Evolutionary conservation across 2,888 invertebrate species (phyloP), one percentile per base, ranked within the genome.

Genomic region (Thecocarcelia acutangulata): DNA sequence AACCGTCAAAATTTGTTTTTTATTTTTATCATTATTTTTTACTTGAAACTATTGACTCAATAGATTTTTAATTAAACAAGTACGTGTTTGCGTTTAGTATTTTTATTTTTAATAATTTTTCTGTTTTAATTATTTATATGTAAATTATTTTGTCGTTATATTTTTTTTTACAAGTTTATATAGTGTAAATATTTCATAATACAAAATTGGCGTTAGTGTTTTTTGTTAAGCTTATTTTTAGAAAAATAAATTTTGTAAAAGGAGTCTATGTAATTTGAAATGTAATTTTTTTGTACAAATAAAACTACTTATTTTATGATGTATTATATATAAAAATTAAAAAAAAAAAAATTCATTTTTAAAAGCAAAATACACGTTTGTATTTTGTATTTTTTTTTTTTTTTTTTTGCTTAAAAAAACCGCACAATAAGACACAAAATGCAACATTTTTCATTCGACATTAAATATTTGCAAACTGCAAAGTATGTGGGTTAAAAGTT

Each of bases 161-260:
- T 44, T n/a, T 56, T 48, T 33, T 59, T n/a, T 8, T n/a, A 24
- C 50, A 17, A 50, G n/a, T 37, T 73, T 80, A 61, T 69, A 74
- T 63, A n/a, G n/a, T n/a, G n/a, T n/a, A 74, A 81, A 77, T 72
- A 61, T n/a, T 52, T 63, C 19, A 44, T 52, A 52, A 63, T 56
- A 80, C 48, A 79, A 76, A 77, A 81, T 72, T 77, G 73, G 73
- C 68, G 69, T 74, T 69, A 54, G 15, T 73, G 24, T 24, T 24
- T 72, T 37, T 81, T 54, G n/a, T 66, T 79, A 56, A 66, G 50
- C 58, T 74, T 79, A 66, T 12, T 70, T 79, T 54, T 61, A 70
- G 40, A 79, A 82, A 70, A 74, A 70, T 75, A 70, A 64, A 58
- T 66, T 66, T 70, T 48, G n/a, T 17, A 37, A 46, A 61, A 46